A percentile compares a stretch with the other conserved stretches of the same genome.
Evolutionary conservation across 2,113 vertebrate species (phyloP).

Genomic region (Notechis scutatus): DNA sequence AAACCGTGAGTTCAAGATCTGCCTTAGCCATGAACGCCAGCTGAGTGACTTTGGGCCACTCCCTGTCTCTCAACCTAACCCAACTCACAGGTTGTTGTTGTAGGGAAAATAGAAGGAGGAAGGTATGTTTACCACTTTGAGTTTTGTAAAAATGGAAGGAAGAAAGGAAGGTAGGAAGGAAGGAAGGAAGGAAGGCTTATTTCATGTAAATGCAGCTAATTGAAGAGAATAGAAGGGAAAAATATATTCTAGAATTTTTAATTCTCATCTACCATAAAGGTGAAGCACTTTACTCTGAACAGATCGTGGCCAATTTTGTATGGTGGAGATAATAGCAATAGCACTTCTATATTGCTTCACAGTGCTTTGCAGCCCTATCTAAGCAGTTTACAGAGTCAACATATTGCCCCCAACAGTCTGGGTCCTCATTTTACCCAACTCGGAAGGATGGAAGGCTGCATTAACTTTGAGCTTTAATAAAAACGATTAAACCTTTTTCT

Average conservation of each 20-base stretch:
- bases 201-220: background rate
- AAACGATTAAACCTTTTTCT: background rate
- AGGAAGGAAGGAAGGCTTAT: background rate
- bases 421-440: too few species aligned
- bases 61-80: too few species aligned
- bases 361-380: too few species aligned
- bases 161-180: too few species aligned
- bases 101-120: background rate
- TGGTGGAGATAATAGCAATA: background rate
- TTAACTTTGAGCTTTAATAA: too few species aligned
- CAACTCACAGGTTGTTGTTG: too few species aligned
- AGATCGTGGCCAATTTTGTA: background rate
- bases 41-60: too few species aligned
- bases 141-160: background rate
- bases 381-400: too few species aligned
- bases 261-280: conserved; percentile 13
- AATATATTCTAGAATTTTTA: conserved; percentile 3
- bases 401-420: too few species aligned
- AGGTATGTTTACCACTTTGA: background rate
- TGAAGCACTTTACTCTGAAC: background rate
- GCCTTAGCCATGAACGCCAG: too few species aligned
- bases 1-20: background rate
- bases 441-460: too few species aligned
- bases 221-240: background rate
- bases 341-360: too few species aligned